A percentile compares a stretch with the other conserved stretches of the same genome.
These are phyloP conservation scores for Acleris laterana DNA, from an alignment of 2,888 invertebrate genomes.

Conservation along the genomic window DNA sequence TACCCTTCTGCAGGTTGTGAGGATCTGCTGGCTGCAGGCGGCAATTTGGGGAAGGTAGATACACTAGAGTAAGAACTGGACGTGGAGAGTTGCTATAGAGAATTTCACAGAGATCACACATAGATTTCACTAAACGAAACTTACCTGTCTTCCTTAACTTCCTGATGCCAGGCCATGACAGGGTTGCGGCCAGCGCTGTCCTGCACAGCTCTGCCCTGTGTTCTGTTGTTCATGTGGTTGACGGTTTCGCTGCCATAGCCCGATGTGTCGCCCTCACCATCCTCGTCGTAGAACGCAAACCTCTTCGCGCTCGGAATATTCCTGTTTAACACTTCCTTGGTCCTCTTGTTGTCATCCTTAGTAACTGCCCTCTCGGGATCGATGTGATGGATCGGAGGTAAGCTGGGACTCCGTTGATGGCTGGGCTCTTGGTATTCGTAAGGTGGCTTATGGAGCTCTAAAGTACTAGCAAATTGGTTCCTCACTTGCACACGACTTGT, in stretches of 20 bases:
- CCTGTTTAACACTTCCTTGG: slow-evolving; percentile 62
- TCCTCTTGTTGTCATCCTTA: slow-evolving; percentile 65
- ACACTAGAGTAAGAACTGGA: no score
- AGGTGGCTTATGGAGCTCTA: slow-evolving; percentile 73
- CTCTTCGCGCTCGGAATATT: slow-evolving; percentile 75
- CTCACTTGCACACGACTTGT: slow-evolving; percentile 71
- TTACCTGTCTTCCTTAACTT: slow-evolving; percentile 68
- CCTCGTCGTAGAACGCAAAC: slow-evolving; percentile 79
- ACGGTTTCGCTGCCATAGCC: slow-evolving; percentile 93
- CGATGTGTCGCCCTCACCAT: slow-evolving; percentile 90
- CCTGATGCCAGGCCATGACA: slow-evolving; percentile 77
- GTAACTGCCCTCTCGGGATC: slow-evolving; percentile 57
- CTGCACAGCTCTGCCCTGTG: slow-evolving; percentile 54
- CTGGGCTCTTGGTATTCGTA: slow-evolving; percentile 74
- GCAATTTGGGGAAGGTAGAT: no score
- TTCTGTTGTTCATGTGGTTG: slow-evolving; percentile 75
- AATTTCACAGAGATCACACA: no score
- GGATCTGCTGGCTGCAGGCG: no score
- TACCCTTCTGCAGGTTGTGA: no score
- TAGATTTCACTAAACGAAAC: slow-evolving; percentile 2
- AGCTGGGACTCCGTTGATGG: slow-evolving; percentile 86
- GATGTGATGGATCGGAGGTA: slow-evolving; percentile 86
- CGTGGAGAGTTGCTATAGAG: no score
- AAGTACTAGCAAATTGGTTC: slow-evolving; percentile 78
- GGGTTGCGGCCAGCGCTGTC: slow-evolving; percentile 57